Base-by-base conservation (phyloP, 1,140 invertebrate species). In the Orchesella cincta region DNA sequence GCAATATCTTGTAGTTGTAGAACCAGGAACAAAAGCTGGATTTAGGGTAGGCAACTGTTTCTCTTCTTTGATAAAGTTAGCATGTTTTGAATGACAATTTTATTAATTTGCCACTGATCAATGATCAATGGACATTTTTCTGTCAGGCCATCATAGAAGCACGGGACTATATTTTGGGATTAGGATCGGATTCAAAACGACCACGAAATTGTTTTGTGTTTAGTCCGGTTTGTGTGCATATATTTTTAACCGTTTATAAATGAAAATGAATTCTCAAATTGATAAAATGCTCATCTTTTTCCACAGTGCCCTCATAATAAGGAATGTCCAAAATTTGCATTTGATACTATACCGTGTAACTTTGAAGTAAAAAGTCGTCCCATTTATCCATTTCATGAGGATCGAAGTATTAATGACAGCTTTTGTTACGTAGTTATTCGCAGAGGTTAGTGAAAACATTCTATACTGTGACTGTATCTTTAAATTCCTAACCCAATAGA, bases 1-100 rank as follows among this genome's bases (percentile, higher is more conserved):
- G 77, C 88, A 91, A 20, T 94, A 93, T 84, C 86, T 97, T 80
- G 88, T 98, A 39, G 86, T 98, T 51, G 89, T 95, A 18, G 95
- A 98, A 86, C 88, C 92, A 81, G 96, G 96, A 5, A 92, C 91
- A 0, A 91, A 90, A 81, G 89, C 90, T 54, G 95, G 94, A 8
- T 96, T 92, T 82, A 87, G 89, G 84, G 87, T 92, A 83, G 84
- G 35, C n/a, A n/a, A n/a, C n/a, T n/a, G n/a, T n/a, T n/a, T 18
- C 39, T 74, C 46, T 76, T 75, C 28, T 23, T 14, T 54, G 76
- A 28, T 33, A 18, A 31, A 73, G 70, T 64, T 35, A 70, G 79
- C 76, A 73, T 29, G n/a, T n/a, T n/a, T n/a, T n/a, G n/a, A n/a
- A n/a, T n/a, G n/a, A n/a, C n/a, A n/a, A n/a, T n/a, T n/a, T n/a